Conservation (phyloP, 2,888 invertebrate species). For the Drosophila barbarae region DNA sequence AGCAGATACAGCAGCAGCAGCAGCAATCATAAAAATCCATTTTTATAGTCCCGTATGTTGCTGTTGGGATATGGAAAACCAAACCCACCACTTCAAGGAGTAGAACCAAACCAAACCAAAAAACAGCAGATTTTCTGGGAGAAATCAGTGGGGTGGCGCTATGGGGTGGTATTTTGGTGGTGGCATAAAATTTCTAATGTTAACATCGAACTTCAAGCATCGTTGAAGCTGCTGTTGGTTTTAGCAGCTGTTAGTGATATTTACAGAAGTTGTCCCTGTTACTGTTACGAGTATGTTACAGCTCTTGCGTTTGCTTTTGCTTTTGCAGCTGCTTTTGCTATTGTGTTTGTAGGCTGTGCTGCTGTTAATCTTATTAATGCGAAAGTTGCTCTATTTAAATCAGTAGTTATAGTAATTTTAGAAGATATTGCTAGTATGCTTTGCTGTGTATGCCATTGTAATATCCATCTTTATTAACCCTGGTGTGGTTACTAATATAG, state of each 20-base stretch:
- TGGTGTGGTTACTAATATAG: neutral
- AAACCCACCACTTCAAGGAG: conserved; percentile 45
- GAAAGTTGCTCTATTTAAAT: neutral
- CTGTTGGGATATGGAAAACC: conserved; percentile 42
- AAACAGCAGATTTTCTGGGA: conserved; percentile 50
- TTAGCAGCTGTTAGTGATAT: neutral
- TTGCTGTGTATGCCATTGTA: neutral
- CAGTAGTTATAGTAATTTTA: neutral
- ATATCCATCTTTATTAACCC: neutral
- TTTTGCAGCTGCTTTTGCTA: neutral
- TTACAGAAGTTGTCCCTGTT: neutral
- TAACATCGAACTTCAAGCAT: conserved; percentile 59
- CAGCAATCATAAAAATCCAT: conserved; percentile 69
- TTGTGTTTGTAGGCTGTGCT: neutral
- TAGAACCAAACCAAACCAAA: neutral
- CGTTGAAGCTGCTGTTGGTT: conserved; percentile 24
- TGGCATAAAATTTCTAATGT: conserved; percentile 56
- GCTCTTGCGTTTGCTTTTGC: neutral
- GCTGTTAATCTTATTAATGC: conserved; percentile 19
- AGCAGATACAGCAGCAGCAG: conserved; percentile 40
- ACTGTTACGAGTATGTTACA: neutral
- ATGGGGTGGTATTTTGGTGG: conserved; percentile 51
- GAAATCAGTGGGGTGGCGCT: conserved; percentile 30
- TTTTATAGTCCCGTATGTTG: conserved; percentile 63
- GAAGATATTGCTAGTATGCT: neutral